These are phyloP conservation scores for Amphiura filiformis DNA, from an alignment of 35 echinoderm and acorn worm genomes.

Conservation along the genomic window DNA sequence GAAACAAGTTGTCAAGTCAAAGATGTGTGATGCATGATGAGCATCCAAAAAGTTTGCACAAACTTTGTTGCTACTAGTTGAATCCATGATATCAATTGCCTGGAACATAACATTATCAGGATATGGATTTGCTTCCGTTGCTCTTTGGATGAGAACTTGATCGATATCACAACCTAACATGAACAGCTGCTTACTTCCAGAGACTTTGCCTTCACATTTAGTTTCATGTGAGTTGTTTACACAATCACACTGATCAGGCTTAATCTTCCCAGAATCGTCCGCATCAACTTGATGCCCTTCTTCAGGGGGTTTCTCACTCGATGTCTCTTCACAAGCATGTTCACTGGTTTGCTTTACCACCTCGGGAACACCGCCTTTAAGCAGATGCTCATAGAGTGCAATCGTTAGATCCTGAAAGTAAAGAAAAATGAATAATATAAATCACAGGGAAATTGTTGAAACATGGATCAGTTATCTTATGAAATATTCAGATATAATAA, in stretches of 20 bases:
- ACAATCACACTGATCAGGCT: neutral
- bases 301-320: too few species aligned
- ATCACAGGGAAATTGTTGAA: too few species aligned
- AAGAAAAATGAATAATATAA: too few species aligned
- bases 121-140: constrained; percentile 25
- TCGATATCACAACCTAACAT: constrained; percentile 62
- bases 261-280: neutral
- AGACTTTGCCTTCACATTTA: too few species aligned
- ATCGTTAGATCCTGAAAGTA: constrained; percentile 55
- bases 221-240: neutral
- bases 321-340: too few species aligned
- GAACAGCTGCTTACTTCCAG: neutral
- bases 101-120: constrained; percentile 27
- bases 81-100: constrained; percentile 27
- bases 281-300: neutral
- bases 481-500: too few species aligned
- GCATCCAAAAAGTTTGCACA: neutral
- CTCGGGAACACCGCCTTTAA: neutral
- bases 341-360: neutral
- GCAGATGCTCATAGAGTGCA: constrained; percentile 23
- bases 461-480: too few species aligned
- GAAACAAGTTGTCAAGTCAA: constrained; percentile 58
- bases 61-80: neutral
- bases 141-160: constrained; percentile 25
- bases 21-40: neutral